Evolutionary conservation across 2,113 vertebrate species (phyloP), one percentile per base, ranked within the genome.

Genomic region (Oreocharis arfaki): DNA sequence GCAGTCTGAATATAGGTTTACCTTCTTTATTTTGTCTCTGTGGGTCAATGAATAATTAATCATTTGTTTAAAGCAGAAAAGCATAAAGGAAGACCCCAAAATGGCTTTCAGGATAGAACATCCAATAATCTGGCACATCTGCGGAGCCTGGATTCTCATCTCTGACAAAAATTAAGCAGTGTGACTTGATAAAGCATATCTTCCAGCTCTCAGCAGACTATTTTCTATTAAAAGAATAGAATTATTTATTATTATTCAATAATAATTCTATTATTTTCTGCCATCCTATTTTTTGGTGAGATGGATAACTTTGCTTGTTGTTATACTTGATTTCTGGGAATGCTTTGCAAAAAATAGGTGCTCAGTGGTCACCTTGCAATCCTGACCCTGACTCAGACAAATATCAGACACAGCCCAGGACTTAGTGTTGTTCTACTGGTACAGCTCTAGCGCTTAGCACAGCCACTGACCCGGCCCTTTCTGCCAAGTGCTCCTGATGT

Each of bases 381-480:
- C 46, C 28, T 82, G 50, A 74, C 23, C 21, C 42, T 46, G 56
- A 17, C 37, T 61, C 32, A 63, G 35, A 46, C 14, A 86, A 89
- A 30, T 6, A 9, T 89, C 61, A 47, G 35, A 47, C n/a, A 11
- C 5, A 74, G 32, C 3, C 46, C 18, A 28, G 49, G 59, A 23
- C 2, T 26, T 9, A 55, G 13, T 28, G 33, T 1, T 75, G 11
- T 64, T 35, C 16, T 42, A 1, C 23, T 46, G 30, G 10, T 22
- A 35, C 5, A 22, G 23, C 44, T 71, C n/a, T 35, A 41, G 21
- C 15, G 53, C 41, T 26, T 0, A 0, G 8, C 27, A 13, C 1
- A 41, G 44, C 15, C 5, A 0, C 7, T 37, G 42, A 59, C 17
- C 13, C 64, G 44, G 52, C 17, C 44, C 39, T 50, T 85, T 30